Base-by-base conservation (phyloP, 2,888 invertebrate genomes). In the Aplocera efformata region DNA sequence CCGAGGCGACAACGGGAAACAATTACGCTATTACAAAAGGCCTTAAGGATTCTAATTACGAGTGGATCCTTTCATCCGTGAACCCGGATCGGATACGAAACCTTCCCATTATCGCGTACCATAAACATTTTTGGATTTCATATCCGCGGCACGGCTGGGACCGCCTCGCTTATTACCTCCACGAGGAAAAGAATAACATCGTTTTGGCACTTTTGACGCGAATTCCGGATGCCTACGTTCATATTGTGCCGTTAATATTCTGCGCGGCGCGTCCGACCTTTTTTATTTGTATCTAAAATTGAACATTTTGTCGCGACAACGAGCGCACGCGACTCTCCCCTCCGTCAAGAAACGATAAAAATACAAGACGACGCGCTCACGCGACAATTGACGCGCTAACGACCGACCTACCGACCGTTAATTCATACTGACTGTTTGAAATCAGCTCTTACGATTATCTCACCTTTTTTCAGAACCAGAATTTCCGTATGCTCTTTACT, bases 241-340 rank as follows among this genome's bases (percentile, higher is more conserved):
- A 85, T 88, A 85, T 86, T 88, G 83, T 79, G 76, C 84, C 78
- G 85, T 88, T 88, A 88, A 85, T 86, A 88, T 86, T 85, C 88
- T 72, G 79, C 60, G 73, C 84, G 68, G 72, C 73, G 81, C 82
- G 84, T 85, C 84, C 80, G 84, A 84, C 86, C 88, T 88, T 86
- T 88, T 88, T 86, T 85, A 86, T 88, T 88, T 85, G 85, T 85
- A 85, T 86, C 86, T 83, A 85, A 86, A 88, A 85, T 86, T 86
- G 86, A 83, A 85, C 85, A 84, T 85, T 88, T 86, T 85, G 88
- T 86, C 75, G 84, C 76, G 78, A 80, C 83, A 81, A 83, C 81
- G 85, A 79, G 80, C 78, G 75, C 70, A 67, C 67, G 74, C 75
- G 69, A 62, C 63, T 65, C 63, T 72, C 78, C 78, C 79, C 75